A percentile compares a stretch with the other conserved stretches of the same genome.
phyloP scores from a whole-genome alignment of 1,140 invertebrate genomes.

The Drosophila elegans region DNA sequence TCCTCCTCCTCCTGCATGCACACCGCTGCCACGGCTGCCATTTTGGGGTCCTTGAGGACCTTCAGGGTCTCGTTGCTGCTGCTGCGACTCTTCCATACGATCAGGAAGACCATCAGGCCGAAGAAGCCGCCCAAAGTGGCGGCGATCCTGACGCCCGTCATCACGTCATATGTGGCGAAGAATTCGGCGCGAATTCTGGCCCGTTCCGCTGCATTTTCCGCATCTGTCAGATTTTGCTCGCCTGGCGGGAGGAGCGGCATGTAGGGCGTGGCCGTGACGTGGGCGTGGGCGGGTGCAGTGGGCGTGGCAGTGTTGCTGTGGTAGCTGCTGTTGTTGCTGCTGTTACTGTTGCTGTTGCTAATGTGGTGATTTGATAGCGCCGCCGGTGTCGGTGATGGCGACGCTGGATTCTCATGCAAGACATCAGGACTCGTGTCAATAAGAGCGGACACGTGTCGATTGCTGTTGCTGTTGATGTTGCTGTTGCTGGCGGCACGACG shows the following conservation, averaged over 20 bases:
- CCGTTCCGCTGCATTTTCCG: constrained; percentile 75
- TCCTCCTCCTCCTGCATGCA: constrained; percentile 92
- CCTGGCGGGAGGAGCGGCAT: constrained; percentile 68
- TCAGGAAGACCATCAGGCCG: constrained; percentile 93
- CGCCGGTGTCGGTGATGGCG: constrained; percentile 68
- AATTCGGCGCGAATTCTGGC: constrained; percentile 91
- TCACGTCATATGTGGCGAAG: constrained; percentile 95
- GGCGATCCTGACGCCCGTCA: constrained; percentile 95
- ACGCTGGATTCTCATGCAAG: constrained; percentile 29
- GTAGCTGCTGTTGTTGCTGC: constrained; percentile 28
- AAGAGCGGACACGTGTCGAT: constrained; percentile 29
- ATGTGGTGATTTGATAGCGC: constrained; percentile 33
- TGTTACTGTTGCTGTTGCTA: constrained; percentile 3
- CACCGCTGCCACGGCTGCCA: constrained; percentile 88
- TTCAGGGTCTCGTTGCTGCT: constrained; percentile 89
- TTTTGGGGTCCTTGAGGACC: constrained; percentile 87
- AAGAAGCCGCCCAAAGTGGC: constrained; percentile 95
- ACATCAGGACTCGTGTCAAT: constrained; percentile 56
- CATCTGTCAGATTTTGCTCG: constrained; percentile 72
- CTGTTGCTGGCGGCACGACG: constrained; percentile 49
- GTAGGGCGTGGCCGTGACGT: constrained; percentile 63
- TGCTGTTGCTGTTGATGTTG: constrained; percentile 28
- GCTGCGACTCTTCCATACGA: constrained; percentile 94
- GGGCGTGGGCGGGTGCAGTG: constrained; percentile 33
- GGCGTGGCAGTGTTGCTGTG: constrained; percentile 45